Percentiles rank a stretch among this genome's conserved stretches.
These are phyloP conservation scores for Emys orbicularis DNA, from an alignment of 2,797 vertebrate genomes.

Conservation along the genomic window DNA sequence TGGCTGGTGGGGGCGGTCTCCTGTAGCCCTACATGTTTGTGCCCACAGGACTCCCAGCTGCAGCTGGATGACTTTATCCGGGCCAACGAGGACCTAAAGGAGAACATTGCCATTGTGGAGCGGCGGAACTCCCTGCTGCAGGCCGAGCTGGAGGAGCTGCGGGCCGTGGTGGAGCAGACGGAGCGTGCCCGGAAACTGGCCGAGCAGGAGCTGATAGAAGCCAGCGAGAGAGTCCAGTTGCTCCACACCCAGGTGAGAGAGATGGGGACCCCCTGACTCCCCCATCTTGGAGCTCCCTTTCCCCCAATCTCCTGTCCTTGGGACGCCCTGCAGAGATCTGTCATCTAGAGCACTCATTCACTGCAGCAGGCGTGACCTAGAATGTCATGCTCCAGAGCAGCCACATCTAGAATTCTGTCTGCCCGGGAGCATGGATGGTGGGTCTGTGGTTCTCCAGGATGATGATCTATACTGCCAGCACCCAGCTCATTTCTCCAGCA, in stretches of 20 bases:
- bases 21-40: neutral
- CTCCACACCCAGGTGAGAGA: constrained; percentile 89
- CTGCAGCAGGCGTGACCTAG: neutral
- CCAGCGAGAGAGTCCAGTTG: constrained; percentile 91
- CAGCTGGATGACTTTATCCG: constrained; percentile 86
- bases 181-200: constrained; percentile 90
- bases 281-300: too few relatives aligned
- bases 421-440: neutral
- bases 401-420: neutral
- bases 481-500: neutral
- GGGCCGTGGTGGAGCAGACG: constrained; percentile 84
- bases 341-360: neutral
- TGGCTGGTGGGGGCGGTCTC: too few relatives aligned
- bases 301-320: neutral
- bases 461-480: neutral
- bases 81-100: constrained; percentile 88
- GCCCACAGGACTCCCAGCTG: constrained; percentile 85
- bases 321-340: too few relatives aligned
- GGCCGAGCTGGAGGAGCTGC: constrained; percentile 86
- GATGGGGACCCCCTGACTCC: neutral
- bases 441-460: neutral
- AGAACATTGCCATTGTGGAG: constrained; percentile 90
- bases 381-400: neutral
- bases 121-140: constrained; percentile 88
- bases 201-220: constrained; percentile 91